These are phyloP conservation scores for Ascaphus truei DNA, from an alignment of 2,113 vertebrate genomes.

Conservation along the genomic window DNA sequence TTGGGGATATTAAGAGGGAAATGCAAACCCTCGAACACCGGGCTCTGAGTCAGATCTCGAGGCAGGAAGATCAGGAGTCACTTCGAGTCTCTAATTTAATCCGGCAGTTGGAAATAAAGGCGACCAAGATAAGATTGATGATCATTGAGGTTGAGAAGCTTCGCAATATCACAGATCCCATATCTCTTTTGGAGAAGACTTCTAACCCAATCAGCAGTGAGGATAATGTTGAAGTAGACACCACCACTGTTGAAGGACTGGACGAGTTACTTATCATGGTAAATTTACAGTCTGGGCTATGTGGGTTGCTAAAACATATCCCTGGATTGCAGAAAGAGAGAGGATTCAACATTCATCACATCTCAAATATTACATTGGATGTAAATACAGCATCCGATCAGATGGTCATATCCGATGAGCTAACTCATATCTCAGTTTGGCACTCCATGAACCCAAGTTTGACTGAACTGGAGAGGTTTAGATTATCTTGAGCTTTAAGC, in stretches of 20 bases:
- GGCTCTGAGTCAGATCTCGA: neutral
- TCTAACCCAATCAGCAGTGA: neutral
- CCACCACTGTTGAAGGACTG: too few relatives aligned
- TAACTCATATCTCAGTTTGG: neutral
- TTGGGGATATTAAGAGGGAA: neutral
- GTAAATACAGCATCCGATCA: neutral
- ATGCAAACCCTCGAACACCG: neutral
- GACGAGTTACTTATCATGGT: neutral
- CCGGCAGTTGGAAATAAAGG: neutral
- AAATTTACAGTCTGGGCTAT: neutral
- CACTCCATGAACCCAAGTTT: neutral
- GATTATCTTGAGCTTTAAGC: neutral
- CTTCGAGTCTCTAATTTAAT: neutral
- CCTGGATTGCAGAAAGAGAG: neutral
- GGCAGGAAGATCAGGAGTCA: neutral
- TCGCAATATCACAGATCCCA: neutral
- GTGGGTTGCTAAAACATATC: too few relatives aligned
- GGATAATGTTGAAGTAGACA: neutral
- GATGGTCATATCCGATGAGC: neutral
- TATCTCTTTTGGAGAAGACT: neutral
- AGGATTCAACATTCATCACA: neutral
- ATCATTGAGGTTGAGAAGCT: neutral
- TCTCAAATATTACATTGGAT: neutral
- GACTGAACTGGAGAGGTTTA: neutral
- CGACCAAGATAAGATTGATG: neutral